Evolutionary conservation across 2,888 invertebrate genomes (phyloP).

Genomic region (Callosobruchus maculatus): DNA sequence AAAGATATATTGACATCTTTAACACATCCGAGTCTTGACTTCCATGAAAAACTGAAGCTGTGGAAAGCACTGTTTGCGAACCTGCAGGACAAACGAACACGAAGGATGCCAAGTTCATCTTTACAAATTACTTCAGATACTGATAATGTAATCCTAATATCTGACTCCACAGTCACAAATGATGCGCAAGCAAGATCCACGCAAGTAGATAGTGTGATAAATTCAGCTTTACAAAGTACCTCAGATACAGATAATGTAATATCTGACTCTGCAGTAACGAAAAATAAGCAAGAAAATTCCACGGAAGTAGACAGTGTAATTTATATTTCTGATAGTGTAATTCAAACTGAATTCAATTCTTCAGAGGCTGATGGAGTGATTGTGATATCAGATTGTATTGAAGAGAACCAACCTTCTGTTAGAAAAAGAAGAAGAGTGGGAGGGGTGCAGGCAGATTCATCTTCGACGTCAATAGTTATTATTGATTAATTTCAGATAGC

Average conservation of each 20-base stretch:
- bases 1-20: neutral
- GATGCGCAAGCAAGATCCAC: neutral
- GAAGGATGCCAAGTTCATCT: neutral
- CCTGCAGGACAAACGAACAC: neutral
- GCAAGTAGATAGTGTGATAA: neutral
- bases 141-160: neutral
- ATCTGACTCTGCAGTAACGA: too few relatives aligned
- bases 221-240: neutral
- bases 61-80: neutral
- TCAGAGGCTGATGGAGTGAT: neutral
- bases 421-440: neutral
- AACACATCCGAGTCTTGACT: neutral
- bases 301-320: neutral
- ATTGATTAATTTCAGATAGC: neutral
- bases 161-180: neutral
- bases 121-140: neutral
- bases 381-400: neutral
- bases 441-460: neutral
- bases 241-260: neutral
- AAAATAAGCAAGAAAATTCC: too few relatives aligned
- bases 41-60: neutral
- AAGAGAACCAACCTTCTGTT: neutral
- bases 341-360: neutral
- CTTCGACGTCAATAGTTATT: neutral
- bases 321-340: neutral